phyloP scores from a whole-genome alignment of 2,797 vertebrate genomes.

The Dallia pectoralis region DNA sequence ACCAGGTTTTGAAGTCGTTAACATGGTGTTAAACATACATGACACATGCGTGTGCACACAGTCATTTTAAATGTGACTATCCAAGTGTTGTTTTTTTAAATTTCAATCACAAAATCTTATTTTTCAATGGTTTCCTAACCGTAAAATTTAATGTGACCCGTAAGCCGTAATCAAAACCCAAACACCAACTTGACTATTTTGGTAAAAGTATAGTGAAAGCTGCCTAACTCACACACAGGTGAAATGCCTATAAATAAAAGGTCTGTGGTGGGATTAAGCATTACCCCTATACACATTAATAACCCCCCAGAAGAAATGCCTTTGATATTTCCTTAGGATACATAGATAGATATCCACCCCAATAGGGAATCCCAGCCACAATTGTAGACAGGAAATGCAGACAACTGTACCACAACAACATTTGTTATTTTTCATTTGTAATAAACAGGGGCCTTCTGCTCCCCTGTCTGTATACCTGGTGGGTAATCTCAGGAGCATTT shows the following conservation, averaged over 20 bases:
- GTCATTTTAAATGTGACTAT: too few relatives aligned
- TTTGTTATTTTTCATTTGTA: slow-evolving; percentile 8
- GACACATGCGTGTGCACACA: too few relatives aligned
- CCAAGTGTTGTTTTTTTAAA: too few relatives aligned
- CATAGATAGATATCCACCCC: neutral
- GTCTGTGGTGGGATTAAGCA: too few relatives aligned
- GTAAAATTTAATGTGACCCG: too few relatives aligned
- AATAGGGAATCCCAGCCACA: slow-evolving; percentile 32
- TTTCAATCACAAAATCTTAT: too few relatives aligned
- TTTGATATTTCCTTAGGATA: neutral
- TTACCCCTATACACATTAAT: neutral
- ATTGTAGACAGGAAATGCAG: slow-evolving; percentile 36
- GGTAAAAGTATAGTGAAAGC: too few relatives aligned
- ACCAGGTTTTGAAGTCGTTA: neutral
- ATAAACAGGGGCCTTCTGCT: neutral
- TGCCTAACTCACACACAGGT: too few relatives aligned
- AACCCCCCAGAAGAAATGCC: neutral
- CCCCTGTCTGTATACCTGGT: slow-evolving; percentile 10
- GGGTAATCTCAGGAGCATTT: neutral
- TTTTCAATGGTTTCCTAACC: too few relatives aligned
- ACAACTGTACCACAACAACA: slow-evolving; percentile 34
- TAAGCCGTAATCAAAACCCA: too few relatives aligned
- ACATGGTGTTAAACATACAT: neutral
- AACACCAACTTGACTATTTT: too few relatives aligned
- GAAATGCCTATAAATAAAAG: too few relatives aligned